phyloP scores from a whole-genome alignment of 1,140 invertebrate genomes.

The Antheraea mylitta region DNA sequence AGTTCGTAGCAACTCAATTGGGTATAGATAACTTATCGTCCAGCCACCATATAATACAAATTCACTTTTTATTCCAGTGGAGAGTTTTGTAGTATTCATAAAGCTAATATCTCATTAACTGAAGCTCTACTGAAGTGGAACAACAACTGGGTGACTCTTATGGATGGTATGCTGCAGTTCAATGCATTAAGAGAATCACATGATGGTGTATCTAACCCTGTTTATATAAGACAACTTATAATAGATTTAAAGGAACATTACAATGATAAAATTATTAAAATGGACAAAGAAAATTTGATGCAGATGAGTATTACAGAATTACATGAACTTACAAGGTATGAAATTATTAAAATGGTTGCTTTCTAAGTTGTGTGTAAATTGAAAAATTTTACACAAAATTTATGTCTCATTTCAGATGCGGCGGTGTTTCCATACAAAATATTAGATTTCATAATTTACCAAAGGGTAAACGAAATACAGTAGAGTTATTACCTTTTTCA shows the following conservation, averaged over 20 bases:
- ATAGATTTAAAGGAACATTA: conserved; percentile 28
- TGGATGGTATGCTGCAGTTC: conserved; percentile 44
- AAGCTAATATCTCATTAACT: conserved; percentile 19
- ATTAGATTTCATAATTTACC: conserved; percentile 28
- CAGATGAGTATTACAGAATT: conserved; percentile 2
- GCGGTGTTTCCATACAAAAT: conserved; percentile 29
- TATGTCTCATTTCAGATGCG: conserved; percentile 27
- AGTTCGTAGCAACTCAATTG: too few species aligned
- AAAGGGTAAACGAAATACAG: conserved; percentile 9
- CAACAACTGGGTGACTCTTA: conserved; percentile 44
- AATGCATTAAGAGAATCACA: conserved; percentile 27
- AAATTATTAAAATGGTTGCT: background rate
- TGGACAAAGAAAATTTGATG: conserved; percentile 5
- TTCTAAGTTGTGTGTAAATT: too few species aligned
- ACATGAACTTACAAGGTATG: conserved; percentile 22
- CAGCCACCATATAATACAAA: too few species aligned
- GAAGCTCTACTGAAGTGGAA: conserved; percentile 34
- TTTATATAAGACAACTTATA: conserved; percentile 21
- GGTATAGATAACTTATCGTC: too few species aligned
- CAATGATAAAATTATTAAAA: background rate
- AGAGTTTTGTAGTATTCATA: conserved; percentile 33
- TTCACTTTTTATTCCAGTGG: conserved; percentile 25
- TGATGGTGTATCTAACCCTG: conserved; percentile 21
- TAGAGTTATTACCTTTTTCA: conserved; percentile 30
- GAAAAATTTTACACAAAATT: background rate